phyloP scores from a whole-genome alignment of 2,888 invertebrate genomes.

The Pediacus dermestoides region DNA sequence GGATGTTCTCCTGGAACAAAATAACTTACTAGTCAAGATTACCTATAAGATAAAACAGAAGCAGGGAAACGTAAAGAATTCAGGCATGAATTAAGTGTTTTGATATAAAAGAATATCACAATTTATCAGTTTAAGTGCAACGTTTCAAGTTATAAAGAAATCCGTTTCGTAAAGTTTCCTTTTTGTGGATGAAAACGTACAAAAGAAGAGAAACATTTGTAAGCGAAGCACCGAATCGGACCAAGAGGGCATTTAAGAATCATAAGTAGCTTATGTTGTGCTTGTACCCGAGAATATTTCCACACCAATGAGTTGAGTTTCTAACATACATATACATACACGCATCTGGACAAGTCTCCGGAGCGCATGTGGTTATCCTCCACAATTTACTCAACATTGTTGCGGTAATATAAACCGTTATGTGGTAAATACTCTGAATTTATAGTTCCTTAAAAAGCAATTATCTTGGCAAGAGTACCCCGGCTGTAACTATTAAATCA shows the following conservation, averaged over 20 bases:
- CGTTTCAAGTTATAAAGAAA: slow-evolving; percentile 1
- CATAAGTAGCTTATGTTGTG: slow-evolving; percentile 10
- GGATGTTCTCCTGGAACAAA: slow-evolving; percentile 75
- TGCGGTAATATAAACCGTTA: slow-evolving; percentile 31
- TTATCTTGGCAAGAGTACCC: slow-evolving; percentile 31
- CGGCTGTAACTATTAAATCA: slow-evolving; percentile 38
- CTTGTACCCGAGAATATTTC: background rate
- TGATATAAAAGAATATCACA: background rate
- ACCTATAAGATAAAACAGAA: no score
- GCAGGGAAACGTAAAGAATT: background rate
- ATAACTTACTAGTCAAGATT: slow-evolving; percentile 10
- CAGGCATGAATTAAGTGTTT: slow-evolving; percentile 1
- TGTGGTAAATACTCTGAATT: slow-evolving; percentile 37
- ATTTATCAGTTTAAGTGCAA: slow-evolving; percentile 2
- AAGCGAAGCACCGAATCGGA: slow-evolving; percentile 7
- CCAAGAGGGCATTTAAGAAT: slow-evolving; percentile 7
- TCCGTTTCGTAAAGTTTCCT: slow-evolving; percentile 3
- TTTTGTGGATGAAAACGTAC: background rate
- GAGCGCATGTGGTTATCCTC: slow-evolving; percentile 3
- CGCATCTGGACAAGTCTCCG: no score
- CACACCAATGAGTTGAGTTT: background rate
- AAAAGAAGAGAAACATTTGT: slow-evolving; percentile 10
- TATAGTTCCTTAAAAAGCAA: slow-evolving; percentile 44
- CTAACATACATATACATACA: no score
- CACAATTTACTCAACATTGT: slow-evolving; percentile 26